A percentile compares a stretch with the other conserved stretches of the same genome.
phyloP scores from a whole-genome alignment of 2,113 vertebrate species.

The Aptenodytes forsteri region DNA sequence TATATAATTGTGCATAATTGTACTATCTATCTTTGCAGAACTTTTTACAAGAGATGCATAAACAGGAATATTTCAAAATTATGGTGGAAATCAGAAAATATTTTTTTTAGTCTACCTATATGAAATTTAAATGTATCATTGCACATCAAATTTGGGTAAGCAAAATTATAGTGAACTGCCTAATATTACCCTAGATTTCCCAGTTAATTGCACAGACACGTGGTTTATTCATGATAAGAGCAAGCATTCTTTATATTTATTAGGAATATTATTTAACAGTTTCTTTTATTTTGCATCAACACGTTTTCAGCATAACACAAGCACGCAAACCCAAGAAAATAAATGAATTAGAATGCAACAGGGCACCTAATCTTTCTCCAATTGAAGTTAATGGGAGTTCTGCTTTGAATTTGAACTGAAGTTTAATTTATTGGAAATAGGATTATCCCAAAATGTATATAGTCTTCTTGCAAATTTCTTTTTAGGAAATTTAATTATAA shows the following conservation, averaged over 20 bases:
- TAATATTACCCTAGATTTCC: background rate
- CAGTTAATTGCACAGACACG: background rate
- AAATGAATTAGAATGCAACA: conserved; percentile 12
- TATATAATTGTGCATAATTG: conserved; percentile 63
- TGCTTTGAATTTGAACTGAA: conserved; percentile 37
- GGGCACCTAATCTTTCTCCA: background rate
- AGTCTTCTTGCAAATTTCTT: background rate
- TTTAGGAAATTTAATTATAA: conserved; percentile 42
- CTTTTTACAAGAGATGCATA: conserved; percentile 29
- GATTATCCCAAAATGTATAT: conserved; percentile 21
- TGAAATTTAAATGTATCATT: conserved; percentile 24
- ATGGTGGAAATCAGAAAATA: background rate
- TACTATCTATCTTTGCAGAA: conserved; percentile 42
- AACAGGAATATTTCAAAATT: conserved; percentile 53
- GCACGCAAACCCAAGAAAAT: conserved; percentile 2
- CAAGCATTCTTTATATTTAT: background rate
- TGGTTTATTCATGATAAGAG: background rate
- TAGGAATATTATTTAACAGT: background rate
- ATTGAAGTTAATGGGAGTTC: background rate
- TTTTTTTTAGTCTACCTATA: background rate
- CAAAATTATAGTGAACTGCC: conserved; percentile 5
- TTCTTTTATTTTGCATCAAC: background rate
- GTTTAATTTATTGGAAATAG: conserved; percentile 20
- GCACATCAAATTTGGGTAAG: background rate
- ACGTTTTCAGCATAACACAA: background rate